Percentiles rank a stretch among this genome's conserved stretches.
phyloP scores from a whole-genome alignment of 2,888 invertebrate species.

The Eurois occulta region DNA sequence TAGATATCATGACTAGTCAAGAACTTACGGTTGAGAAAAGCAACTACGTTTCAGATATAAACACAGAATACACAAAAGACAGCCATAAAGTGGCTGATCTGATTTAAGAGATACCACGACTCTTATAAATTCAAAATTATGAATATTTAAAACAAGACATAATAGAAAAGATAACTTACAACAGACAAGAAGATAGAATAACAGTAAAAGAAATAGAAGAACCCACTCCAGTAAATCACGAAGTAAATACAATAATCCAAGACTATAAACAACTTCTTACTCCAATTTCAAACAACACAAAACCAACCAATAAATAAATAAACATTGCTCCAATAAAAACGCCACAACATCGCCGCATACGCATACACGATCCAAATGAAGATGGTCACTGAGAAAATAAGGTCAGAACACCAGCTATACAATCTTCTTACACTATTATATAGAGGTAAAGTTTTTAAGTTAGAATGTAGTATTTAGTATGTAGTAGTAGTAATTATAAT shows the following conservation, averaged over 20 bases:
- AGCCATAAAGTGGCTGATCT: not conserved
- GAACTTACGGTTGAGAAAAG: not conserved
- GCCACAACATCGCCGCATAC: slow-evolving; percentile 60
- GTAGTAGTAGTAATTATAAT: too few relatives aligned
- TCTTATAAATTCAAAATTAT: not conserved
- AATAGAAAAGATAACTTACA: not conserved
- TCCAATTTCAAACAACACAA: slow-evolving; percentile 64
- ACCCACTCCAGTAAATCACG: slow-evolving; percentile 31
- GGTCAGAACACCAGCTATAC: slow-evolving; percentile 25
- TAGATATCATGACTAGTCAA: not conserved
- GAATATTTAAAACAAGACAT: not conserved
- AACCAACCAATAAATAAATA: slow-evolving; percentile 60
- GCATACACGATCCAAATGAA: slow-evolving; percentile 70
- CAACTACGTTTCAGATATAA: not conserved
- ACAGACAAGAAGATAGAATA: not conserved
- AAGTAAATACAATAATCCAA: slow-evolving; percentile 47
- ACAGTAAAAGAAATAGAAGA: not conserved
- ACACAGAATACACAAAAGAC: too few relatives aligned
- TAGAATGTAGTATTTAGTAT: not conserved
- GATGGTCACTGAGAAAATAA: not conserved
- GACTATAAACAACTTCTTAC: slow-evolving; percentile 62
- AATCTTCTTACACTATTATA: not conserved
- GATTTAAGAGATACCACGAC: not conserved
- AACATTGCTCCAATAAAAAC: slow-evolving; percentile 62
- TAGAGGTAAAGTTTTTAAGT: not conserved